Percentiles rank a stretch among this genome's conserved stretches.
phyloP scores from a whole-genome alignment of 2,113 vertebrate species.

The Engystomops pustulosus region DNA sequence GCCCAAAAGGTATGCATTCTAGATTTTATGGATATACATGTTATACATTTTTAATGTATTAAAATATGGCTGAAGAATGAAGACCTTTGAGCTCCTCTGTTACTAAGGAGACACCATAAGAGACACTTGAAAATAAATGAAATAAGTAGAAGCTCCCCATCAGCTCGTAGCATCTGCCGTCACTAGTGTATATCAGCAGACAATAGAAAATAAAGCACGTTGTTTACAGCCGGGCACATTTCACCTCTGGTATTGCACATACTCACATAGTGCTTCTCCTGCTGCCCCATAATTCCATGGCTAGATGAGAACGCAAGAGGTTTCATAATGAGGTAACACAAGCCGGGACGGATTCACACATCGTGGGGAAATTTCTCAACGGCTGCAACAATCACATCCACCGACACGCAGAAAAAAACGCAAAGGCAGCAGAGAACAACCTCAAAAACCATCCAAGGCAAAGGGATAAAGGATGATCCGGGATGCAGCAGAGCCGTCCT shows the following conservation, averaged over 20 bases:
- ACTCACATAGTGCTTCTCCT: constrained; percentile 96
- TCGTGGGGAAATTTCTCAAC: constrained; percentile 81
- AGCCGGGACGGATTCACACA: constrained; percentile 85
- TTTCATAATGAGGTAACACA: constrained; percentile 95
- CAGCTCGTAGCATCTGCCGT: constrained; percentile 32
- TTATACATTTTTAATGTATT: too few species aligned
- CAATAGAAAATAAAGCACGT: neutral
- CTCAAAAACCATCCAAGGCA: constrained; percentile 63
- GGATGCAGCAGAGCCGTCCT: constrained; percentile 75
- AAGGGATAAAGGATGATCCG: constrained; percentile 74
- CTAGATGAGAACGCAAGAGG: constrained; percentile 92
- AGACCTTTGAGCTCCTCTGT: neutral
- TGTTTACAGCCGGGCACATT: too few species aligned
- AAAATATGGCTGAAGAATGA: neutral
- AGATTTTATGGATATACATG: too few species aligned
- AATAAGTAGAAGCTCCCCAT: constrained; percentile 34
- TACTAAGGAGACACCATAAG: constrained; percentile 12
- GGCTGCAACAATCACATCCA: constrained; percentile 77
- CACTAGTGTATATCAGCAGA: neutral
- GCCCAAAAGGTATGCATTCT: neutral
- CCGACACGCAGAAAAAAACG: constrained; percentile 72
- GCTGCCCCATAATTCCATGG: constrained; percentile 97
- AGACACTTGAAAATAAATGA: constrained; percentile 32
- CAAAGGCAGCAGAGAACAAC: constrained; percentile 63
- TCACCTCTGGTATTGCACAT: constrained; percentile 70